Evolutionary conservation across 2,113 vertebrate species (phyloP), one percentile per base, ranked within the genome.

Genomic region (Takifugu flavidus): DNA sequence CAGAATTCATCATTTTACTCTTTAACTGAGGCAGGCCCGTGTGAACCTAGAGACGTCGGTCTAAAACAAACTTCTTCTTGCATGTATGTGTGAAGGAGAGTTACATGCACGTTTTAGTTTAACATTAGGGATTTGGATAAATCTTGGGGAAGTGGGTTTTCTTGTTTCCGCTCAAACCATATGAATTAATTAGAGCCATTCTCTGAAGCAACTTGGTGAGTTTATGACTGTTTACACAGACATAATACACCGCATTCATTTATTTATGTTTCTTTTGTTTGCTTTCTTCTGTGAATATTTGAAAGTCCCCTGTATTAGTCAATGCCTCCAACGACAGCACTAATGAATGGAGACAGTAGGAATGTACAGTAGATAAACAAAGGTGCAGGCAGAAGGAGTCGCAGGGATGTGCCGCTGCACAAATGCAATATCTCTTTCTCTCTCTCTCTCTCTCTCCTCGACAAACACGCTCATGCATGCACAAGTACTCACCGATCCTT

Each of bases 401-500:
- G 13, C 13, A 47, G 28, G 42, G 11, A 62, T 58, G 71, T 43
- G 11, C 67, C 54, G 58, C 31, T 57, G 69, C 67, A 73, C 62
- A 65, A 53, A 70, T 64, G 55, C 45, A 63, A 59, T 58, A 67
- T 53, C 59, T 54, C 53, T 39, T 25, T 62, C 62, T 70, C 27
- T 50, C 34, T 58, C 51, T 62, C 28, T 28, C 56, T 25, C 26
- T 67, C 11, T 10, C 5, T 12, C n/a, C 45, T 2, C 34, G 60
- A 75, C 55, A 70, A 77, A 70, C 69, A 71, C 49, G 67, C 14
- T 68, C 49, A 44, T 25, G 71, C 56, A 70, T 46, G 49, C 56
- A 80, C 68, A 82, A 68, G 77, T 53, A 87, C 85, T 88, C 70
- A 87, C 79, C 82, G 34, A 76, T 63, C 73, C 57, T 26, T 82